Percentiles rank a stretch among this genome's conserved stretches.
Evolutionary conservation across 2,888 invertebrate genomes (phyloP).

Genomic region (Sesia bembeciformis): DNA sequence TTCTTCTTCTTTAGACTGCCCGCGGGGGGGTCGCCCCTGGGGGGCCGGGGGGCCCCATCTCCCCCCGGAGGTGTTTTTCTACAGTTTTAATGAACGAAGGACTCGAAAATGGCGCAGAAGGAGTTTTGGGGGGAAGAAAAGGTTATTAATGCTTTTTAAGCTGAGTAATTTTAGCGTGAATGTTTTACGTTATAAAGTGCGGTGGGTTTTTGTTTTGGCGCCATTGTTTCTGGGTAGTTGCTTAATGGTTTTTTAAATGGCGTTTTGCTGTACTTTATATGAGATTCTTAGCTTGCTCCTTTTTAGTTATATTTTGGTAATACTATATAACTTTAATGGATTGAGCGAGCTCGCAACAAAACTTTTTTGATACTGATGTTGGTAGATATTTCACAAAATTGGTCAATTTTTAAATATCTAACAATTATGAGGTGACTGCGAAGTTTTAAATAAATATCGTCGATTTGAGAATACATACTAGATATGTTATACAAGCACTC

Average conservation of each 20-base stretch:
- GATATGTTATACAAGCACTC: too few relatives aligned
- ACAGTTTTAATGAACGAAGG: slow-evolving; percentile 71
- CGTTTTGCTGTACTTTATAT: not conserved
- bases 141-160: slow-evolving; percentile 71
- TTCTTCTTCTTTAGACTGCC: slow-evolving; percentile 72
- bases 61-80: slow-evolving; percentile 61
- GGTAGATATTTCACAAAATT: too few relatives aligned
- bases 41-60: slow-evolving; percentile 11
- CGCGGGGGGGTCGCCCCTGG: slow-evolving; percentile 26
- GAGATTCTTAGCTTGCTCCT: too few relatives aligned
- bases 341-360: too few relatives aligned
- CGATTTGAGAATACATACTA: too few relatives aligned
- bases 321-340: too few relatives aligned
- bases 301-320: too few relatives aligned
- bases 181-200: slow-evolving; percentile 25
- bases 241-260: not conserved
- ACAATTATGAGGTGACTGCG: too few relatives aligned
- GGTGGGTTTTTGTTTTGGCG: slow-evolving; percentile 11
- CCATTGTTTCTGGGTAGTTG: not conserved
- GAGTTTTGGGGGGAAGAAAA: slow-evolving; percentile 46
- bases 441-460: too few relatives aligned
- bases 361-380: too few relatives aligned
- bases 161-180: slow-evolving; percentile 57
- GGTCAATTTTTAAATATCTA: too few relatives aligned
- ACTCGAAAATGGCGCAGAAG: slow-evolving; percentile 47